Base-by-base conservation (phyloP, 1,140 invertebrate genomes). In the Aphelinus certus region DNA sequence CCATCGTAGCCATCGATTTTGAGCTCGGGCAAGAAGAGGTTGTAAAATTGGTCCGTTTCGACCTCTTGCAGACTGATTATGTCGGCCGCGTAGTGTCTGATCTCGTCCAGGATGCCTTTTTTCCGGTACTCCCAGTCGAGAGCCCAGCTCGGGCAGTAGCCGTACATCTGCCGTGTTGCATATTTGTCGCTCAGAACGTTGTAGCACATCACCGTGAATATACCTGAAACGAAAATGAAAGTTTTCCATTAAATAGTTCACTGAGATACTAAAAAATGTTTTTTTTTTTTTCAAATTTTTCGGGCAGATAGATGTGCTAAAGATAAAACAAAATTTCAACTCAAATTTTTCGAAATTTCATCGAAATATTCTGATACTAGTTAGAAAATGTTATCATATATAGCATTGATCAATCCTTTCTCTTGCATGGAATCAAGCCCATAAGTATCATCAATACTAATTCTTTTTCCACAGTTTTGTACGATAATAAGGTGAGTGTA, bases 121-220 rank as follows among this genome's bases (percentile, higher is more conserved):
- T 98, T 97, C 62, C 98, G 91, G 89, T 99, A 99, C 77, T 98
- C 96, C 98, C 98, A 99, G 84, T 95, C 94, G 9, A 99, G 90
- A 45, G 98, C 98, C 97, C 97, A 98, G 77, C 94, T 94, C 2
- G 97, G 97, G 88, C 97, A 99, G 87, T 98, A 98, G 76, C 96
- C 97, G 88, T 99, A 99, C 93, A 98, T 97, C 85, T 97, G 96
- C 79, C 97, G 88, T 26, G 98, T 99, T 46, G 98, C 98, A 83
- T 99, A 99, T 88, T 99, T 99, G 89, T 99, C 97, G 89, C 98
- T 99, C 71, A 99, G 90, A 69, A 99, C 97, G 89, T 99, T 99
- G 91, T 99, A 99, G 89, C 97, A 99, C 95, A 99, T 98, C 75
- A 99, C 97, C 67, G 98, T 99, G 89, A 99, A 98, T 84, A 97